Evolutionary conservation across 2,113 vertebrate species (phyloP).

Genomic region (Seriola dumerili): DNA sequence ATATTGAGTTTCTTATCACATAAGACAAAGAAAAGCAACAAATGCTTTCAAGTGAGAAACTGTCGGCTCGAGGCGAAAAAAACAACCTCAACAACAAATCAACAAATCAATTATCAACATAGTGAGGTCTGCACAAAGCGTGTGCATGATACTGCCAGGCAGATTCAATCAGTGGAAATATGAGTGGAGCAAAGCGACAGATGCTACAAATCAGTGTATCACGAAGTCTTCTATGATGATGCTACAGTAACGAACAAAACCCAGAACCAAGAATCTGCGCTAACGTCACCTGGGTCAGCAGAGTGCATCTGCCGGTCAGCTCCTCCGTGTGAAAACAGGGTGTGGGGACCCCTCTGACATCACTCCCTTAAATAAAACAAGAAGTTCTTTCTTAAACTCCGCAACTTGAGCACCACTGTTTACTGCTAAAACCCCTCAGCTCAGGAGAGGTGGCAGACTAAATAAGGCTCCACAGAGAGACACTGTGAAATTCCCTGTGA

Average conservation of each 20-base stretch:
- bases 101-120: not conserved
- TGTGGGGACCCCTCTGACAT: conserved; percentile 31
- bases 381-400: conserved; percentile 62
- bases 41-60: not conserved
- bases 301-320: conserved; percentile 32
- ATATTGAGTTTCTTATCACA: not conserved
- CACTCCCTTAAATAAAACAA: conserved; percentile 54
- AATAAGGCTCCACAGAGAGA: conserved; percentile 62
- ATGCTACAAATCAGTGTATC: not conserved
- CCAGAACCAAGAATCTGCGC: not conserved
- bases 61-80: not conserved
- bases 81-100: not conserved
- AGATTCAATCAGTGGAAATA: not conserved
- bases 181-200: not conserved
- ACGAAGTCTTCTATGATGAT: not conserved
- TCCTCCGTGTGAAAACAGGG: conserved; percentile 19
- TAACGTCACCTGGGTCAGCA: conserved; percentile 6
- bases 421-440: conserved; percentile 31
- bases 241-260: not conserved
- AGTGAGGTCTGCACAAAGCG: not conserved
- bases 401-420: conserved; percentile 33
- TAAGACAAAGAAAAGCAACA: not conserved
- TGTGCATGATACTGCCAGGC: not conserved
- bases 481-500: conserved; percentile 66
- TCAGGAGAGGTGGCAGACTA: conserved; percentile 60